phyloP scores from a whole-genome alignment of 2,797 vertebrate genomes.

The Aphelocoma californica region DNA sequence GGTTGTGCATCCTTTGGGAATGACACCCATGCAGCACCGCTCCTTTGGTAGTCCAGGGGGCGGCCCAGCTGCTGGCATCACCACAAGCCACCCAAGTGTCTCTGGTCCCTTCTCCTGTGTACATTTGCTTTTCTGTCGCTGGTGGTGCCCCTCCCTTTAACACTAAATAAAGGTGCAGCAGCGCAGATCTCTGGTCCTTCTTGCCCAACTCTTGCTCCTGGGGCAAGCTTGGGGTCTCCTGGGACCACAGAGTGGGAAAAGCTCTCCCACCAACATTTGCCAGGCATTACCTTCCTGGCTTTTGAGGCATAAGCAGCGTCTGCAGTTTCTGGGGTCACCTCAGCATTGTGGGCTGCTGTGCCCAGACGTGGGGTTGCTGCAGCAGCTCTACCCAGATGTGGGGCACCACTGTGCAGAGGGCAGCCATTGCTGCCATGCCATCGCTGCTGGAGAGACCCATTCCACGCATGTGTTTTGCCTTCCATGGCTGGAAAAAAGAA shows the following conservation, averaged over 20 bases:
- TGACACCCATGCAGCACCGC: accelerated
- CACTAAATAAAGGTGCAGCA: conserved; percentile 30
- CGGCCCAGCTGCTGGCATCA: background rate
- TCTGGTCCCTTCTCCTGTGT: background rate
- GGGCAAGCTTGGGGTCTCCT: accelerated
- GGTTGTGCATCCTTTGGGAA: background rate
- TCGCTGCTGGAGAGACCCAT: background rate
- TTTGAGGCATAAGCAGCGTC: background rate
- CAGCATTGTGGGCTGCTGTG: background rate
- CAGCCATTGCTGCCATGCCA: background rate
- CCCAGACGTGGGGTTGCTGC: background rate
- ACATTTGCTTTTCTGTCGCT: background rate
- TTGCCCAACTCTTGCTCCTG: accelerated
- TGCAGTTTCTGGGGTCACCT: background rate
- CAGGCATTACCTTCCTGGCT: background rate
- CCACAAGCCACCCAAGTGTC: background rate
- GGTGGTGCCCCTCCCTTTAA: background rate
- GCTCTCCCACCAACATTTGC: background rate
- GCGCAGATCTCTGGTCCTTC: accelerated
- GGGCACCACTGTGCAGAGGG: background rate
- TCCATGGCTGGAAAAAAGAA: background rate
- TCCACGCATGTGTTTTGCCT: background rate
- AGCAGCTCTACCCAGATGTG: background rate
- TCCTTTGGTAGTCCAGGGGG: background rate
- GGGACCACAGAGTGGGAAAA: background rate